Evolutionary conservation across 2,113 vertebrate genomes (phyloP).

Genomic region (Arothron firmamentum): DNA sequence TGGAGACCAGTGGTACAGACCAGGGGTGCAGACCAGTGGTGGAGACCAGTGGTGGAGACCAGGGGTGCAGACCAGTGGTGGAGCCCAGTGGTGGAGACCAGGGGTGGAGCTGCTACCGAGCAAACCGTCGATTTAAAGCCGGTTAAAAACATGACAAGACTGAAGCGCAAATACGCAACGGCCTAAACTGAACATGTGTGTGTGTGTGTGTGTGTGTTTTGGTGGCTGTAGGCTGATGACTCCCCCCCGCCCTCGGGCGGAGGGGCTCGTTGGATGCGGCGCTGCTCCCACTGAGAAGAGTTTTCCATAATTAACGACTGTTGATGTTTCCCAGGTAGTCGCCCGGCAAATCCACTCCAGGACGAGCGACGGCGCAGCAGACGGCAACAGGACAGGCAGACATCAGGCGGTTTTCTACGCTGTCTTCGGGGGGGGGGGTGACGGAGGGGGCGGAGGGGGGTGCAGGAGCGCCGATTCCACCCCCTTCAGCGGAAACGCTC

Average conservation of each 20-base stretch:
- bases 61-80: too few species aligned
- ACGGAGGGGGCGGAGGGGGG: too few species aligned
- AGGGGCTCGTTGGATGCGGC: constrained; percentile 64
- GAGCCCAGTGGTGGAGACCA: too few species aligned
- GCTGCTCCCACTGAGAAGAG: constrained; percentile 66
- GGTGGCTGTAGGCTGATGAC: constrained; percentile 62
- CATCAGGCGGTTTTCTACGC: constrained; percentile 79
- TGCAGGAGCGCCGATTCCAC: constrained; percentile 58
- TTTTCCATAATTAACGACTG: constrained; percentile 84
- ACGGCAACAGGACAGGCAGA: constrained; percentile 77
- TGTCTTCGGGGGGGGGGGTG: constrained; percentile 57
- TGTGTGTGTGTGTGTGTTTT: too few species aligned
- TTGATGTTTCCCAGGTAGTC: constrained; percentile 82
- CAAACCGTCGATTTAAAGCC: too few species aligned
- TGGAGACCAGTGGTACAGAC: too few species aligned
- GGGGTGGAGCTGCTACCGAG: too few species aligned
- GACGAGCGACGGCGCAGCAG: constrained; percentile 70
- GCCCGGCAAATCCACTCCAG: constrained; percentile 74
- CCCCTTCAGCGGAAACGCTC: constrained; percentile 59
- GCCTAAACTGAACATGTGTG: too few species aligned
- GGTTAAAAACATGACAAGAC: too few species aligned
- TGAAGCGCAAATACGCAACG: too few species aligned
- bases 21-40: too few species aligned
- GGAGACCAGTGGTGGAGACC: too few species aligned
- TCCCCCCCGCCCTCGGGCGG: constrained; percentile 62